A percentile compares a stretch with the other conserved stretches of the same genome.
Evolutionary conservation across 1,140 invertebrate species (phyloP).

Genomic region (Camponotus floridanus): DNA sequence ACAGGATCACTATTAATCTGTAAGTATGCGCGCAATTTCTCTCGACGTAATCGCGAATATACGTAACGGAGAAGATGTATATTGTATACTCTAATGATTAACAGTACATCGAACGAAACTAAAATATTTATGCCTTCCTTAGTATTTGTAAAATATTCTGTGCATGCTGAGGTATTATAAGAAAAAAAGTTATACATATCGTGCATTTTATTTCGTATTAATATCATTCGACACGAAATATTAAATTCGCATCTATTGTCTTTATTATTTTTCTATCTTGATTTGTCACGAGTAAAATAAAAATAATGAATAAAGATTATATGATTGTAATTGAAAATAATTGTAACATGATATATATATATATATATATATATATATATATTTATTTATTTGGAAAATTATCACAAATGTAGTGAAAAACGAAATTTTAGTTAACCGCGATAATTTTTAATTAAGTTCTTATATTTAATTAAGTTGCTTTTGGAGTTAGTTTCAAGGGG

Average conservation of each 20-base stretch:
- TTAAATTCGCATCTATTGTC: background rate
- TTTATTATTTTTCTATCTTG: too few relatives aligned
- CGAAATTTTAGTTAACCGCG: background rate
- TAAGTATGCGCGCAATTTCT: conserved; percentile 29
- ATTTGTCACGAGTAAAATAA: too few relatives aligned
- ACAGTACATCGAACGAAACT: background rate
- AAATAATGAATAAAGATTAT: too few relatives aligned
- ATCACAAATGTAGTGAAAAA: background rate
- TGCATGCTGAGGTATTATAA: background rate
- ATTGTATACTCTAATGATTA: conserved; percentile 10
- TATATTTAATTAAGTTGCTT: background rate
- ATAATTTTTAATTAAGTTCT: background rate
- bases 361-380: background rate
- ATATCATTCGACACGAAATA: background rate
- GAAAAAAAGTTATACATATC: background rate
- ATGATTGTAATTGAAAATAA: too few relatives aligned
- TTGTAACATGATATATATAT: background rate
- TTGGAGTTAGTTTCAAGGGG: background rate
- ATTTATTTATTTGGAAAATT: background rate
- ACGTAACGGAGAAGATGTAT: background rate
- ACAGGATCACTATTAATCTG: conserved; percentile 28
- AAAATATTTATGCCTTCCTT: background rate
- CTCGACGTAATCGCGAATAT: conserved; percentile 11
- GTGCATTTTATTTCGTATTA: background rate
- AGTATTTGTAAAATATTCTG: background rate